These are phyloP conservation scores for Pluvianellus socialis DNA, from an alignment of 2,113 vertebrate genomes.

Conservation along the genomic window DNA sequence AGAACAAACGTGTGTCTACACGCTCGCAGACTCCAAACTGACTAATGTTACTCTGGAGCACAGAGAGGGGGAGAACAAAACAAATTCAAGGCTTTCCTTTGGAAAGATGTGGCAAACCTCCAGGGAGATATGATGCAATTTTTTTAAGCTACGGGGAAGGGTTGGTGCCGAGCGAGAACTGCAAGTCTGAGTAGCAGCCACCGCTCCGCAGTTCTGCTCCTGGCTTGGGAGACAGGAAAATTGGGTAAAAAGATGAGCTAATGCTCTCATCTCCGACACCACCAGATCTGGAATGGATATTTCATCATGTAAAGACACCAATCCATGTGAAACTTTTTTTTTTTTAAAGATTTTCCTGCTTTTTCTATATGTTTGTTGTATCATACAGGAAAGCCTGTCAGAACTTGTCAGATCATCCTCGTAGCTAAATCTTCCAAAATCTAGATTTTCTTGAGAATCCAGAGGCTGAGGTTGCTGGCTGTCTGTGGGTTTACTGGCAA, in stretches of 20 bases:
- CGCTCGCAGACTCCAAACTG: not conserved
- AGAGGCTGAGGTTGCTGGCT: not conserved
- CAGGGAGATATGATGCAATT: not conserved
- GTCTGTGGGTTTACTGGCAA: not conserved
- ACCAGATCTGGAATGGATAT: not conserved
- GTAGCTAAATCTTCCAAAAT: not conserved
- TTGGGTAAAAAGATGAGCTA: not conserved
- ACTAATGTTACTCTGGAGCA: not conserved
- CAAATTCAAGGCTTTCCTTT: not conserved
- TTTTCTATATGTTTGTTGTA: not conserved
- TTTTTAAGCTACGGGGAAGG: not conserved
- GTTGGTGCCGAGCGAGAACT: not conserved
- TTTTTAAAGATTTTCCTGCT: not conserved
- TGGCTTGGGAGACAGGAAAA: not conserved
- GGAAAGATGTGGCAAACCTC: not conserved
- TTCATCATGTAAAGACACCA: not conserved
- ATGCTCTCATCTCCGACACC: not conserved
- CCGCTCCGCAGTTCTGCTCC: not conserved
- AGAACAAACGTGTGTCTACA: not conserved
- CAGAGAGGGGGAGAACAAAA: not conserved
- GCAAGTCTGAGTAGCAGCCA: not conserved
- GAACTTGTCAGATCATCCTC: not conserved
- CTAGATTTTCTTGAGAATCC: not conserved
- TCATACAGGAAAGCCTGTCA: not conserved
- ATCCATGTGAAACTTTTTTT: not conserved